These are phyloP conservation scores for Thunnus maccoyii DNA, from an alignment of 2,113 vertebrate species.

Conservation along the genomic window DNA sequence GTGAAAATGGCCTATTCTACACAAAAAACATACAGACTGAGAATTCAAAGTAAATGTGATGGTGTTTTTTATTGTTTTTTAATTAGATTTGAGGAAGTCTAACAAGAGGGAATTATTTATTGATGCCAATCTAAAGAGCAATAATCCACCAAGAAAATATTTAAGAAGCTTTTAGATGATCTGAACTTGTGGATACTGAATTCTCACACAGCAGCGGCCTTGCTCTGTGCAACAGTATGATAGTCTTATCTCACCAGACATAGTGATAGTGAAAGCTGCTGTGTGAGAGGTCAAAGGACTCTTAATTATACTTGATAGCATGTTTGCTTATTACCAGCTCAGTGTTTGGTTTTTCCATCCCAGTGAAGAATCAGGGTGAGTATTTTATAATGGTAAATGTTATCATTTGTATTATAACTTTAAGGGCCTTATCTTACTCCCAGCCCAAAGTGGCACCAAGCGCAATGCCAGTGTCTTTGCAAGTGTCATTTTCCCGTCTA, in stretches of 20 bases:
- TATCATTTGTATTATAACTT: slow-evolving; percentile 21
- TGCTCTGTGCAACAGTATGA: slow-evolving; percentile 54
- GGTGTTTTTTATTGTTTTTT: too few relatives aligned
- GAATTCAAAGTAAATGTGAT: too few relatives aligned
- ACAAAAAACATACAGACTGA: too few relatives aligned
- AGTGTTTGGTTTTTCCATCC: slow-evolving; percentile 21
- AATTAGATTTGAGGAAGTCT: too few relatives aligned
- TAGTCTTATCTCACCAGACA: not conserved
- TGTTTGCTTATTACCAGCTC: not conserved
- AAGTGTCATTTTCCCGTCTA: not conserved
- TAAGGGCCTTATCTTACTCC: not conserved
- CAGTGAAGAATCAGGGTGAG: not conserved
- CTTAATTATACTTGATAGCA: not conserved
- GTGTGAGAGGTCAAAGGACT: not conserved
- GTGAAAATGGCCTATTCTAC: too few relatives aligned
- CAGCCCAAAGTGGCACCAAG: too few relatives aligned
- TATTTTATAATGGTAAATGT: slow-evolving; percentile 20
- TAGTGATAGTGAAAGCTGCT: not conserved
- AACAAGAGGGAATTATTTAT: too few relatives aligned
- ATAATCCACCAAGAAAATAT: slow-evolving; percentile 22
- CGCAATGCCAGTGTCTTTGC: too few relatives aligned
- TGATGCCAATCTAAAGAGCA: slow-evolving; percentile 27
- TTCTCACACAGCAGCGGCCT: slow-evolving; percentile 2
- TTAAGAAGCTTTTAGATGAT: not conserved
- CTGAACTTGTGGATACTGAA: slow-evolving; percentile 3